Percentiles rank a stretch among this genome's conserved stretches.
These are phyloP conservation scores for Oreocharis arfaki DNA, from an alignment of 2,113 vertebrate species.

Conservation along the genomic window DNA sequence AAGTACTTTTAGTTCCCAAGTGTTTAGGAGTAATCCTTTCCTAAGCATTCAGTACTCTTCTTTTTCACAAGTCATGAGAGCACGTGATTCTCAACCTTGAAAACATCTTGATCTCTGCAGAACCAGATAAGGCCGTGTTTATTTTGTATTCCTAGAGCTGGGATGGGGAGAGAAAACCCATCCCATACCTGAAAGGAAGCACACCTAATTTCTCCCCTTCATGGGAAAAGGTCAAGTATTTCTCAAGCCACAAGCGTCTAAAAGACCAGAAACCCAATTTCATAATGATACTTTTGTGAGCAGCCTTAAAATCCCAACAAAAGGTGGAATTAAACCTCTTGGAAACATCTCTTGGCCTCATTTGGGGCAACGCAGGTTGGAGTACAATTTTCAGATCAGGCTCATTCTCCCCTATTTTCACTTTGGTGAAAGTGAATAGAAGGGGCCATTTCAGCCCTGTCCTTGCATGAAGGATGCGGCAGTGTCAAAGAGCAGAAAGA, in stretches of 20 bases:
- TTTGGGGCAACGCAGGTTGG: background rate
- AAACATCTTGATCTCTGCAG: background rate
- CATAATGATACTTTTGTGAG: background rate
- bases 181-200: background rate
- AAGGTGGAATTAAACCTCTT: background rate
- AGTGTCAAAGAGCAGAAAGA: background rate
- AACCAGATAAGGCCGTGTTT: background rate
- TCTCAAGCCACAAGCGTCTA: background rate
- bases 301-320: background rate
- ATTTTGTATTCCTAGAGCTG: background rate
- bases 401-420: background rate
- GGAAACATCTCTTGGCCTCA: background rate
- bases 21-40: background rate
- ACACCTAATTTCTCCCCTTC: background rate
- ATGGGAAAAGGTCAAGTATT: background rate
- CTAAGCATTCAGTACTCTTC: background rate
- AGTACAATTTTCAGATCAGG: background rate
- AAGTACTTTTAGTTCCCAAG: background rate
- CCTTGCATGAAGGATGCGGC: background rate
- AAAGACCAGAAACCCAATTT: background rate
- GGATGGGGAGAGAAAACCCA: rapidly evolving
- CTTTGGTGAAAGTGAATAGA: background rate
- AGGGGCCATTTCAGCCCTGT: background rate
- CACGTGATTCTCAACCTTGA: background rate
- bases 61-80: background rate